These are phyloP conservation scores for Toxotes lorentzi DNA, from an alignment of 2,797 vertebrate species.

Conservation along the genomic window DNA sequence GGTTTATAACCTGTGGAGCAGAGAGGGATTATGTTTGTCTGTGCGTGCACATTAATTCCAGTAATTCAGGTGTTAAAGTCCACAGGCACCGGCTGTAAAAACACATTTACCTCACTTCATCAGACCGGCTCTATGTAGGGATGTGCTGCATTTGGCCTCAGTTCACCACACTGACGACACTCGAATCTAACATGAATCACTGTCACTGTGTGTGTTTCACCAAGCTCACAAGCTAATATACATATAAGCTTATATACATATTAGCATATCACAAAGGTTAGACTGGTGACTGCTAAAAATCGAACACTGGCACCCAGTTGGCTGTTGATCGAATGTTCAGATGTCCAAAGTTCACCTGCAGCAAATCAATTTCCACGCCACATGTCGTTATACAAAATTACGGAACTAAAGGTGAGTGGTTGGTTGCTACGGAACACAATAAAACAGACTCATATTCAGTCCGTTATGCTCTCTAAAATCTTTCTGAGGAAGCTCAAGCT, in stretches of 20 bases:
- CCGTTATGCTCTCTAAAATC: not conserved
- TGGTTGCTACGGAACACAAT: not conserved
- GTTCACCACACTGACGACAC: not conserved
- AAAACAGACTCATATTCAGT: not conserved
- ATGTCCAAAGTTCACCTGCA: not conserved
- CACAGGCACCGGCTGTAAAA: constrained; percentile 8
- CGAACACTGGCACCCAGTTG: too few species aligned
- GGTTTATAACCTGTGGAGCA: constrained; percentile 19
- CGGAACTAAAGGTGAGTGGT: not conserved
- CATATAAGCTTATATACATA: too few species aligned
- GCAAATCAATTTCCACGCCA: not conserved
- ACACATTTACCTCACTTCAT: not conserved
- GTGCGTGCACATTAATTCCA: not conserved
- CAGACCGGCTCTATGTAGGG: not conserved
- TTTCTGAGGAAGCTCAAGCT: not conserved
- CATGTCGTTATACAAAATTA: not conserved
- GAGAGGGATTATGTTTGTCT: constrained; percentile 1
- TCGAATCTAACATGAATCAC: not conserved
- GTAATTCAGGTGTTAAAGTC: constrained; percentile 46
- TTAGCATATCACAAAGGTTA: too few species aligned
- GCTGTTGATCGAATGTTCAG: too few species aligned
- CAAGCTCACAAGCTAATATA: too few species aligned
- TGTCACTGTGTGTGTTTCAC: not conserved
- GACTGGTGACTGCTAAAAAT: too few species aligned
- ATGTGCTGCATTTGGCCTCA: not conserved